phyloP scores from a whole-genome alignment of 2,113 vertebrate genomes.

The Hiodon alosoides region DNA sequence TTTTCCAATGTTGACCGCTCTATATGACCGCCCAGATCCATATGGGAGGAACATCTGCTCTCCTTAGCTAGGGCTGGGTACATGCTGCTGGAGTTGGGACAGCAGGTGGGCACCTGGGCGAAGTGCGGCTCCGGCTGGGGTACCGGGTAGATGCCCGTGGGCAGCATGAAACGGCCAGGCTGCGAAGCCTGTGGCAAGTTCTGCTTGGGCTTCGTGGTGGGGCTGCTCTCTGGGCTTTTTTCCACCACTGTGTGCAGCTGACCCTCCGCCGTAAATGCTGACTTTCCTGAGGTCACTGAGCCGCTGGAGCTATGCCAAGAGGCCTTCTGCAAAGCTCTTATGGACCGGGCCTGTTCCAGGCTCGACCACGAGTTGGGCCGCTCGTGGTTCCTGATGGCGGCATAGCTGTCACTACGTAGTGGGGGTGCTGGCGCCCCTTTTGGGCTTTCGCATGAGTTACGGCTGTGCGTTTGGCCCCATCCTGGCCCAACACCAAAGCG shows the following conservation, averaged over 20 bases:
- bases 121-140: conserved; percentile 80
- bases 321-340: conserved; percentile 64
- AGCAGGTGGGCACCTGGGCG: conserved; percentile 71
- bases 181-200: conserved; percentile 60
- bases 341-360: conserved; percentile 68
- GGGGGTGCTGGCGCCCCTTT: conserved; percentile 75
- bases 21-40: conserved; percentile 17
- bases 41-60: conserved; percentile 46
- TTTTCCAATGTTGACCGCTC: conserved; percentile 58
- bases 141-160: conserved; percentile 71
- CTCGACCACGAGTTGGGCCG: conserved; percentile 78
- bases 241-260: conserved; percentile 85
- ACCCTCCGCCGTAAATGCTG: conserved; percentile 65
- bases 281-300: conserved; percentile 56
- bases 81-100: conserved; percentile 50
- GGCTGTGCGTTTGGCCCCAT: conserved; percentile 55
- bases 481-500: conserved; percentile 56
- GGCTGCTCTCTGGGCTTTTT: conserved; percentile 90
- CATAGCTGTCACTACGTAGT: conserved; percentile 83
- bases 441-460: conserved; percentile 61
- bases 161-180: conserved; percentile 69
- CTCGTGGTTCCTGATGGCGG: conserved; percentile 75
- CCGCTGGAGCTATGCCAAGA: conserved; percentile 63
- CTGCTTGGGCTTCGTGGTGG: conserved; percentile 75
- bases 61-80: conserved; percentile 80